phyloP scores from a whole-genome alignment of 1,140 invertebrate genomes.

The Hyles euphorbiae region DNA sequence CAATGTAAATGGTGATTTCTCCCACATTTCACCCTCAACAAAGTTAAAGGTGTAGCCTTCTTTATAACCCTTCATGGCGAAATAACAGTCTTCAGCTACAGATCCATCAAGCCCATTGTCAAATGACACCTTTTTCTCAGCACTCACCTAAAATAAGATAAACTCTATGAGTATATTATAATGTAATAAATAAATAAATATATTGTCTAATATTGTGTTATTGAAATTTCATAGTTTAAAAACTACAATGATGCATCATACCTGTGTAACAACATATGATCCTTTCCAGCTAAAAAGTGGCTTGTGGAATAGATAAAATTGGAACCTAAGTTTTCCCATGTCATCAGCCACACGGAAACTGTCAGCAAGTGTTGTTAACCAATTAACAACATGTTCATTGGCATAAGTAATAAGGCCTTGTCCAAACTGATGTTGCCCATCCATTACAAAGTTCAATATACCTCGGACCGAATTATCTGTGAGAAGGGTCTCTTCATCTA shows the following conservation, averaged over 20 bases:
- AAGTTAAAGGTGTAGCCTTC: slow-evolving; percentile 94
- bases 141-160: slow-evolving; percentile 82
- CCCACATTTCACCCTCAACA: slow-evolving; percentile 98
- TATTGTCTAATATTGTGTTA: neutral
- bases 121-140: slow-evolving; percentile 93
- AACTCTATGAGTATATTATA: neutral
- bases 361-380: slow-evolving; percentile 97
- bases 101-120: slow-evolving; percentile 97
- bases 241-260: slow-evolving; percentile 53
- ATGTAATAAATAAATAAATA: neutral
- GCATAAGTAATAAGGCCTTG: slow-evolving; percentile 99
- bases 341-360: slow-evolving; percentile 97
- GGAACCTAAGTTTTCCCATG: slow-evolving; percentile 96
- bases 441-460: slow-evolving; percentile 96
- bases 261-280: slow-evolving; percentile 95
- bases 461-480: slow-evolving; percentile 94
- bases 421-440: slow-evolving; percentile 97
- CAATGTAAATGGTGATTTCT: slow-evolving; percentile 96
- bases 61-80: slow-evolving; percentile 94
- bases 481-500: slow-evolving; percentile 97
- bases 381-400: slow-evolving; percentile 97
- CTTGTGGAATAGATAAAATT: slow-evolving; percentile 95
- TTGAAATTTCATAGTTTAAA: slow-evolving; percentile 6
- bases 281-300: slow-evolving; percentile 99
- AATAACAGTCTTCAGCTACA: slow-evolving; percentile 98